Conservation (phyloP, 53 echinoderm and acorn worm species). For the Luidia sarsii region DNA sequence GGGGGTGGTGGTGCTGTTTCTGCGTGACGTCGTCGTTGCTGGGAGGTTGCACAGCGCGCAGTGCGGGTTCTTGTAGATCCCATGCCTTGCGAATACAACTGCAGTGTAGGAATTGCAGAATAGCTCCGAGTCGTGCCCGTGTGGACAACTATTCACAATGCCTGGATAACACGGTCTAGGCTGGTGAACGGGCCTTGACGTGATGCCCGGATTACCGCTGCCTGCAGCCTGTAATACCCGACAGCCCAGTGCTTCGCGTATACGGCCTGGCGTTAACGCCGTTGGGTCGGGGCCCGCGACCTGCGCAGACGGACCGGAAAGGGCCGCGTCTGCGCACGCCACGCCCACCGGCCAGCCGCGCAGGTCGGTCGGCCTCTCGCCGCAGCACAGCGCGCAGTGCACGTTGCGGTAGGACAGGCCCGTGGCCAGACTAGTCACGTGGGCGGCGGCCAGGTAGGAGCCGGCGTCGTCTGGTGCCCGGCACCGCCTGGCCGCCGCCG, state of each 20-base stretch:
- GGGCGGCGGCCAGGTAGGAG: constrained; percentile 2
- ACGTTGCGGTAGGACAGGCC: constrained; percentile 38
- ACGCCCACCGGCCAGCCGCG: constrained; percentile 3
- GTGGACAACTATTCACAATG: constrained; percentile 3
- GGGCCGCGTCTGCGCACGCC: background rate
- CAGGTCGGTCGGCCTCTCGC: background rate
- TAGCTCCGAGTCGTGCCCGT: background rate
- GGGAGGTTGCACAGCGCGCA: background rate
- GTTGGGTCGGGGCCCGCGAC: background rate
- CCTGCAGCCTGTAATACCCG: background rate
- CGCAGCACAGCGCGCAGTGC: constrained; percentile 47
- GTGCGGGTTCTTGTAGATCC: background rate
- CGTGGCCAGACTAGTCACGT: constrained; percentile 30
- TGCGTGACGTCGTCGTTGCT: too few species aligned
- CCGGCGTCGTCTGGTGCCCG: background rate
- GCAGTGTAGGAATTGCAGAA: constrained; percentile 6
- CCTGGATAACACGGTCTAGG: background rate
- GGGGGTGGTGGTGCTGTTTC: too few species aligned
- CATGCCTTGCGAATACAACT: background rate
- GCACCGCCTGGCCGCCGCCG: background rate
- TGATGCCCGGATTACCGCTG: too few species aligned
- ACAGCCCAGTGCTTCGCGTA: background rate
- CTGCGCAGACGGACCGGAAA: background rate
- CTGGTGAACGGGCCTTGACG: too few species aligned
- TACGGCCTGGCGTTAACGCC: background rate